These are phyloP conservation scores for Cavia aperea DNA, from an alignment of 2,113 vertebrate species.

Conservation along the genomic window DNA sequence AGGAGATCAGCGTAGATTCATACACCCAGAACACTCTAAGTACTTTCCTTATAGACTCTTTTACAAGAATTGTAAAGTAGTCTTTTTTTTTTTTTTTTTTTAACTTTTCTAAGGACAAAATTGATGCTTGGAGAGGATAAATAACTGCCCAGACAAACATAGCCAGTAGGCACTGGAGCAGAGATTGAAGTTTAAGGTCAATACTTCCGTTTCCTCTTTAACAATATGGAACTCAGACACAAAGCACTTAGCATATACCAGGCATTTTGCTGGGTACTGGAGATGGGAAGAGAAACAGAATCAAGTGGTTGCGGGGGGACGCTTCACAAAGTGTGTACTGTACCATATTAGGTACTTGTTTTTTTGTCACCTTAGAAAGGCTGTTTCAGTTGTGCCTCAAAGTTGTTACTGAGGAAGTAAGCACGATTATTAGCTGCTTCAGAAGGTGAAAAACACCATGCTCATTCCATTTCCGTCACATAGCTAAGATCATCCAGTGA, in stretches of 20 bases:
- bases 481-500: background rate
- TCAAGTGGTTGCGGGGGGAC: background rate
- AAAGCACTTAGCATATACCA: background rate
- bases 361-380: background rate
- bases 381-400: background rate
- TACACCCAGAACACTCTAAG: background rate
- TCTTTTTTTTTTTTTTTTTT: background rate
- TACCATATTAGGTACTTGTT: background rate
- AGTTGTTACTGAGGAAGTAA: background rate
- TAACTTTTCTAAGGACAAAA: conserved; percentile 7
- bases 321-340: background rate
- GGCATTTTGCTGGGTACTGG: background rate
- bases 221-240: background rate
- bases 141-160: background rate
- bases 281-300: background rate
- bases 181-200: background rate
- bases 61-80: conserved; percentile 4
- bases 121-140: background rate
- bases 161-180: accelerated
- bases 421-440: background rate
- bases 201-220: background rate
- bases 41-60: background rate
- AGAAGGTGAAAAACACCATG: background rate
- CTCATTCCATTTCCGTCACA: background rate
- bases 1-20: background rate